Conservation (phyloP, 2,113 vertebrate genomes). For the Lepus timidus region DNA sequence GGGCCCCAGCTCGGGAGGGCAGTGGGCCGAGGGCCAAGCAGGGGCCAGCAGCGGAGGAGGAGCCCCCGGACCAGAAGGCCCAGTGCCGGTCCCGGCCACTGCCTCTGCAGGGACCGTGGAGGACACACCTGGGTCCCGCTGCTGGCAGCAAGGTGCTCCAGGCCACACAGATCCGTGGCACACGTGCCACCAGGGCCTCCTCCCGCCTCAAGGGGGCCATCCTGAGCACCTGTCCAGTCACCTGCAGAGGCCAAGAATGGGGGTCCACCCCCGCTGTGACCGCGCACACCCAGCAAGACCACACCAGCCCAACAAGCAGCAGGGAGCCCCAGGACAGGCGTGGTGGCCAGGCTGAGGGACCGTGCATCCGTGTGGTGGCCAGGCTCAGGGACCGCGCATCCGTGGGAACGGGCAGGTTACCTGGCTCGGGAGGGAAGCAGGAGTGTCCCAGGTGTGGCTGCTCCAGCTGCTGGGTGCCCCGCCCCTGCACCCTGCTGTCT, state of each 20-base stretch:
- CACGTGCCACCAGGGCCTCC: fast-evolving
- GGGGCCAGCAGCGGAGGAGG: no score
- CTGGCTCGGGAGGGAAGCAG: neutral
- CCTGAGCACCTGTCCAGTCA: neutral
- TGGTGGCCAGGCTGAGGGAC: neutral
- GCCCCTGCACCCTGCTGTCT: neutral
- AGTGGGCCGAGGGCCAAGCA: neutral
- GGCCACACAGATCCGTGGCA: neutral
- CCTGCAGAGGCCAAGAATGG: neutral
- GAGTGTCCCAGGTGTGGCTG: neutral
- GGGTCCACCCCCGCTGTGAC: neutral
- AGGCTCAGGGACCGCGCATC: no score
- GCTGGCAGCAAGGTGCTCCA: neutral
- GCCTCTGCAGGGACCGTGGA: neutral
- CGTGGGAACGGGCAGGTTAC: neutral
- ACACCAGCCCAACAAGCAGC: neutral
- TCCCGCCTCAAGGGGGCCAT: fast-evolving
- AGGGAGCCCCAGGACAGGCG: neutral
- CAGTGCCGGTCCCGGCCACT: neutral
- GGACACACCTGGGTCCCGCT: neutral
- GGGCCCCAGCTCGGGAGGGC: no score
- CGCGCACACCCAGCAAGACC: neutral
- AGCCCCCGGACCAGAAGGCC: no score
- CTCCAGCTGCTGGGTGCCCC: neutral
- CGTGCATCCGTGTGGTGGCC: no score